Evolutionary conservation across 1,140 invertebrate species (phyloP), one percentile per base, ranked within the genome.

Genomic region (Hypsibius dujardini): DNA sequence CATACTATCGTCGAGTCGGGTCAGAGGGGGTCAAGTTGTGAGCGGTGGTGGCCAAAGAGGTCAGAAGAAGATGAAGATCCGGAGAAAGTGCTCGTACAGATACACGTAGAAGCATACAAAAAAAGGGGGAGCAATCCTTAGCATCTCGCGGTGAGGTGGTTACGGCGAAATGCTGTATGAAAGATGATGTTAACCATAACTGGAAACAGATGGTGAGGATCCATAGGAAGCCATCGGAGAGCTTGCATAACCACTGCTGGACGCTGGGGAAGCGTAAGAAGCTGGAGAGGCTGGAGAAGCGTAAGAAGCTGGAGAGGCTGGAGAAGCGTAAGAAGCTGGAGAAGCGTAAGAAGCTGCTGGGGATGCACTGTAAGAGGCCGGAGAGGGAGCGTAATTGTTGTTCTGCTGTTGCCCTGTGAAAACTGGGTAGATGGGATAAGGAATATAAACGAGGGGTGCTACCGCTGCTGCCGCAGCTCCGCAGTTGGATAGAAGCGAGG

Each of bases 391-490:
- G 50, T 7, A 56, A 56, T 56, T 56, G 50, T n/a, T 56, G 50
- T 28, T 28, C 28, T 28, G 28, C 50, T 56, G 50, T n/a, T 56
- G 50, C 7, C 62, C 62, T 42, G 42, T 67, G 42, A 67, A 67
- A 3, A 67, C 62, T 42, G 62, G 62, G 42, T 67, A 67, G 12
- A 67, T 67, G 62, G 62, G 62, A 42, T 67, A 67, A 45, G 62
- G 62, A 45, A 67, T 67, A 42, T 67, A 67, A 42, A 67, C 62
- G 12, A 67, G 12, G 12, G 62, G 62, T 3, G 62, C 62, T 42
- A 67, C 62, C 62, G 62, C 12, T 67, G 62, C 62, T 42, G 50
- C 50, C 50, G 50, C 50, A 12, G 50, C 50, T 56, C 50, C 50
- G 50, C 50, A 56, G 50, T 56, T 56, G 50, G 7, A 12, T 7